A percentile compares a stretch with the other conserved stretches of the same genome.
Conservation (phyloP, 2,113 vertebrate genomes). For the Burhinus bistriatus region DNA sequence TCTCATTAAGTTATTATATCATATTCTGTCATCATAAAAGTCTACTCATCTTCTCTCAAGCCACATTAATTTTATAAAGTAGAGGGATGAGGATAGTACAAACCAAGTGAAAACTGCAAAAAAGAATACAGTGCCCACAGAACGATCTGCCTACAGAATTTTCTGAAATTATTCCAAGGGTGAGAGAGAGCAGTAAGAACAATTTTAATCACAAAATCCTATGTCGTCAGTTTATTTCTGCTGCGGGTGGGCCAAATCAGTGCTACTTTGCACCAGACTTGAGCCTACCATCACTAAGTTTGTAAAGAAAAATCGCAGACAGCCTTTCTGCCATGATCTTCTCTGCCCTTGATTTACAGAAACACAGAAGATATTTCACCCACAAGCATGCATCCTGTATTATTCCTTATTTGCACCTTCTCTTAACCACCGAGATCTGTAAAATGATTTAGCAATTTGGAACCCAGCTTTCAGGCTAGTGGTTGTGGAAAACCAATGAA, state of each 20-base stretch:
- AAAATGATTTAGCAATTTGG: not conserved
- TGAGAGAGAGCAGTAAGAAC: not conserved
- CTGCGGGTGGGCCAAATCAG: not conserved
- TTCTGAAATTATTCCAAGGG: not conserved
- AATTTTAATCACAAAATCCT: not conserved
- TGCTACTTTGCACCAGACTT: not conserved
- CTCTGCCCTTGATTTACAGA: not conserved
- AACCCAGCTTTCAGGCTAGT: not conserved
- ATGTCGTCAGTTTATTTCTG: not conserved
- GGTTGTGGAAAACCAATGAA: not conserved
- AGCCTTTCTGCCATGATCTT: not conserved
- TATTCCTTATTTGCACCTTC: not conserved
- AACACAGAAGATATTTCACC: not conserved
- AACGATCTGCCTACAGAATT: not conserved
- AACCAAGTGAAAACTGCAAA: not conserved
- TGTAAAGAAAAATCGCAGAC: not conserved
- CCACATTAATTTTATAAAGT: not conserved
- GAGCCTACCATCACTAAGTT: not conserved
- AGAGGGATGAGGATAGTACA: not conserved
- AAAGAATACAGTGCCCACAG: not conserved
- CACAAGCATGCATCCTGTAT: not conserved
- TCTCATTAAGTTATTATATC: not conserved
- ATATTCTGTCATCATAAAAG: not conserved
- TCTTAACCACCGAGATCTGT: not conserved
- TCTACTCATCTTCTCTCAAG: not conserved